Percentiles rank a stretch among this genome's conserved stretches.
Evolutionary conservation across 1,140 invertebrate genomes (phyloP).

Genomic region (Drosophila neocordata): DNA sequence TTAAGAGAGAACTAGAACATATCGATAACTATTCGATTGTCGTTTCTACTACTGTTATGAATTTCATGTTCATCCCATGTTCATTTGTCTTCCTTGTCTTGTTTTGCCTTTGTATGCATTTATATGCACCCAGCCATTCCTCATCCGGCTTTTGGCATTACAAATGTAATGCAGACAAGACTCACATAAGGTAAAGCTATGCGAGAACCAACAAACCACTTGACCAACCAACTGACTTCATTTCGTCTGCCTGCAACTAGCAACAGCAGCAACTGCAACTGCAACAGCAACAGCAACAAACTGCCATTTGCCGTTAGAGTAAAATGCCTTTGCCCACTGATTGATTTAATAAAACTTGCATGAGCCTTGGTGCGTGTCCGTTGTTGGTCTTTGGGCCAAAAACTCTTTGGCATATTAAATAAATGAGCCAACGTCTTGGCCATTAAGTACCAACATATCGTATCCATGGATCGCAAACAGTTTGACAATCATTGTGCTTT

Average conservation of each 20-base stretch:
- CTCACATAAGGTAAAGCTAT: conserved; percentile 62
- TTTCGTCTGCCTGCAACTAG: conserved; percentile 13
- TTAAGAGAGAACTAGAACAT: background rate
- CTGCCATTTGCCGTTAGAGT: conserved; percentile 76
- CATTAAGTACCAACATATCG: conserved; percentile 45
- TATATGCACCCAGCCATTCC: conserved; percentile 40
- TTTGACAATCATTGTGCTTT: conserved; percentile 33
- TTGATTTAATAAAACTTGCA: conserved; percentile 80
- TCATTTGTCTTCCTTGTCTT: conserved; percentile 16
- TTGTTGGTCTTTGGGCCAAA: conserved; percentile 44
- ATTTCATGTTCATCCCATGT: conserved; percentile 27
- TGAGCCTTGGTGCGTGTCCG: conserved; percentile 34
- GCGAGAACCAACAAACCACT: conserved; percentile 35
- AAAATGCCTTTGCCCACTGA: conserved; percentile 71
- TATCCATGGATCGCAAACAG: conserved; percentile 47
- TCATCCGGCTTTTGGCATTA: conserved; percentile 69
- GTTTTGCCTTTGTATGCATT: conserved; percentile 39
- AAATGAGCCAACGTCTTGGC: conserved; percentile 47
- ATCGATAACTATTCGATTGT: background rate
- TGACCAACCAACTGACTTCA: conserved; percentile 22
- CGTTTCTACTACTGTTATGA: conserved; percentile 24
- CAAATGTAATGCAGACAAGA: conserved; percentile 53
- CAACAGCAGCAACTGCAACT: conserved; percentile 21
- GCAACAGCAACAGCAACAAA: conserved; percentile 25
- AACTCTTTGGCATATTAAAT: conserved; percentile 61